Percentiles rank a stretch among this genome's conserved stretches.
These are phyloP conservation scores for Spilosoma lubricipeda DNA, from an alignment of 2,888 invertebrate genomes.

Conservation along the genomic window DNA sequence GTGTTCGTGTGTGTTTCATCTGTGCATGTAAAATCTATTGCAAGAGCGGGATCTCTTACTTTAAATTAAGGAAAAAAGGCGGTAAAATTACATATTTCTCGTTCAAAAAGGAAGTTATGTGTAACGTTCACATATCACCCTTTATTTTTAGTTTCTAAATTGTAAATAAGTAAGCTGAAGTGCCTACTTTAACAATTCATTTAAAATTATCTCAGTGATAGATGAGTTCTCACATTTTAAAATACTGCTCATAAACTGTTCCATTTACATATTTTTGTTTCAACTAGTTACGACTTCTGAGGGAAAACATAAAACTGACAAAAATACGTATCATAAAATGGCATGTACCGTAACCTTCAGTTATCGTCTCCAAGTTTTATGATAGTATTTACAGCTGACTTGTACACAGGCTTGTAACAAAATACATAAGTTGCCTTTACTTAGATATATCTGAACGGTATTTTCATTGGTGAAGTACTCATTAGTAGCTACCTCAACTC, in stretches of 20 bases:
- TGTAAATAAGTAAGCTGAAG: not conserved
- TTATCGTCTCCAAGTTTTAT: not conserved
- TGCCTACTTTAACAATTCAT: not conserved
- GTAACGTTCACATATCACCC: too few species aligned
- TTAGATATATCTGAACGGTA: not conserved
- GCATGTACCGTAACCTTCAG: not conserved
- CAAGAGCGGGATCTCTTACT: too few species aligned
- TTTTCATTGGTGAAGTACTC: not conserved
- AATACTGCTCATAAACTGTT: not conserved
- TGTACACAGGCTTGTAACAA: not conserved
- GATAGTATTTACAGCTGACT: not conserved
- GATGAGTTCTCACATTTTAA: not conserved
- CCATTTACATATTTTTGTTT: not conserved
- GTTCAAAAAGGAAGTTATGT: too few species aligned
- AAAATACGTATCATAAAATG: not conserved
- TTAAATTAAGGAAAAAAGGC: too few species aligned
- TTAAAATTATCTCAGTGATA: not conserved
- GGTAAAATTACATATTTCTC: too few species aligned
- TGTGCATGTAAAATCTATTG: too few species aligned
- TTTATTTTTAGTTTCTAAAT: too few species aligned
- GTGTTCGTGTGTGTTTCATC: too few species aligned
- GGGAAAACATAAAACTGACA: not conserved
- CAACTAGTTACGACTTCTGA: not conserved
- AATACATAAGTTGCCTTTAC: not conserved
- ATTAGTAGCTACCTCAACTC: not conserved